Percentiles rank a stretch among this genome's conserved stretches.
Evolutionary conservation across 2,888 invertebrate species (phyloP).

Genomic region (Diadromus collaris): DNA sequence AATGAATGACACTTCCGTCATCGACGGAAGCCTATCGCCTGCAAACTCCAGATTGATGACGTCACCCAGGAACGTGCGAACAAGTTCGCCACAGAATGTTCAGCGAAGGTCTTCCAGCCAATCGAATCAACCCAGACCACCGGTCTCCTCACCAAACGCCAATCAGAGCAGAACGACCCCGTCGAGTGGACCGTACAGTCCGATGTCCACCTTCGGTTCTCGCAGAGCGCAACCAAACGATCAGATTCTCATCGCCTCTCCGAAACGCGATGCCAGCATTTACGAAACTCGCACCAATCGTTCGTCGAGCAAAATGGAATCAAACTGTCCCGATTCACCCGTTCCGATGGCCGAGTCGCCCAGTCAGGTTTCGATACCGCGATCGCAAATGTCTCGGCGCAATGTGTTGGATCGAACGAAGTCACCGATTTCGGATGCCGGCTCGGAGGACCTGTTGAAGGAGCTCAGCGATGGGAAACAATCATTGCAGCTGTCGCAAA

Average conservation of each 20-base stretch:
- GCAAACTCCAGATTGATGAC: slow-evolving; percentile 12
- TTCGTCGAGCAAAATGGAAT: slow-evolving; percentile 61
- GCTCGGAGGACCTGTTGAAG: slow-evolving; percentile 15
- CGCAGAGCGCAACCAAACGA: slow-evolving; percentile 74
- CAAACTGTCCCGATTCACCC: slow-evolving; percentile 70
- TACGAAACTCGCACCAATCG: slow-evolving; percentile 67
- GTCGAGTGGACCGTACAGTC: slow-evolving; percentile 37
- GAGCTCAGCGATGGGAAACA: slow-evolving; percentile 21
- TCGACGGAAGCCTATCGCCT: slow-evolving; percentile 45
- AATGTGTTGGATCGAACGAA: slow-evolving; percentile 50
- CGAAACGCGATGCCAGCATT: slow-evolving; percentile 71
- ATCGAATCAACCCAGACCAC: slow-evolving; percentile 50
- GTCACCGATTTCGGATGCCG: slow-evolving; percentile 48
- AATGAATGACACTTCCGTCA: slow-evolving; percentile 6
- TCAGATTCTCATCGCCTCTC: slow-evolving; percentile 77
- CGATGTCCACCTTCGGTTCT: slow-evolving; percentile 53
- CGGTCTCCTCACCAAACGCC: slow-evolving; percentile 58
- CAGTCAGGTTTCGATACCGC: slow-evolving; percentile 61
- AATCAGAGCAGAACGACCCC: slow-evolving; percentile 46
- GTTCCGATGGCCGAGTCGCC: slow-evolving; percentile 72
- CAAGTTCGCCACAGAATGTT: slow-evolving; percentile 36
- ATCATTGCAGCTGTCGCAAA: slow-evolving; percentile 41
- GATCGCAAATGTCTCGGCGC: slow-evolving; percentile 41
- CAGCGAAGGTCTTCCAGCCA: slow-evolving; percentile 32
- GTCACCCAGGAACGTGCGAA: slow-evolving; percentile 50